Evolutionary conservation across 2,797 vertebrate species (phyloP), one percentile per base, ranked within the genome.

Genomic region (Meda fulgida): DNA sequence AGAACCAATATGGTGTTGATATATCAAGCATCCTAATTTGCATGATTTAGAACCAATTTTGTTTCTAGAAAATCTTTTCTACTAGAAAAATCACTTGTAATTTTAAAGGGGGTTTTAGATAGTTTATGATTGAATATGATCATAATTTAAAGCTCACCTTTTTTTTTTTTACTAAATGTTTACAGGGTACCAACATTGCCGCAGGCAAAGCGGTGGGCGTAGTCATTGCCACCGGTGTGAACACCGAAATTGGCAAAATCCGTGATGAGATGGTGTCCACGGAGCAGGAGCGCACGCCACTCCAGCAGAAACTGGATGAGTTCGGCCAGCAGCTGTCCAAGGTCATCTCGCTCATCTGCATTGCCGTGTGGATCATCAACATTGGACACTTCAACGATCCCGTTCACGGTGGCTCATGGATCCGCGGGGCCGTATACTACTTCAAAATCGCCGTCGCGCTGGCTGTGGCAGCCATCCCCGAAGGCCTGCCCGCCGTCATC

Each of bases 381-480:
- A 99, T 99, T 1, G 98, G 98, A 21, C 98, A 99, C 92, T 99
- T 99, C 91, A 99, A 97, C 1, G 98, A 99, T 89, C 98, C 98
- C 0, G 98, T 99, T 55, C 98, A 99, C 0, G 98, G 98, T 9
- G 98, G 98, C 84, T 99, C 98, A 83, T 99, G 98, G 98, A 97
- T 99, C 90, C 95, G 98, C 26, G 98, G 98, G 0, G 98, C 98
- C 29, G 97, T 99, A 87, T 99, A 99, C 92, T 99, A 99, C 92
- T 99, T 99, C 85, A 99, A 99, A 87, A 99, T 99, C 9, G 97
- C 98, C 0, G 98, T 99, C 66, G 98, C 98, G 1, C 93, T 99
- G 78, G 98, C 98, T 0, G 98, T 99, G 26, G 98, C 98, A 23
- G 98, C 98, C 84, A 99, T 99, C 82, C 98, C 98, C 0, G 98